phyloP scores from a whole-genome alignment of 2,113 vertebrate genomes.

The Channa argus region DNA sequence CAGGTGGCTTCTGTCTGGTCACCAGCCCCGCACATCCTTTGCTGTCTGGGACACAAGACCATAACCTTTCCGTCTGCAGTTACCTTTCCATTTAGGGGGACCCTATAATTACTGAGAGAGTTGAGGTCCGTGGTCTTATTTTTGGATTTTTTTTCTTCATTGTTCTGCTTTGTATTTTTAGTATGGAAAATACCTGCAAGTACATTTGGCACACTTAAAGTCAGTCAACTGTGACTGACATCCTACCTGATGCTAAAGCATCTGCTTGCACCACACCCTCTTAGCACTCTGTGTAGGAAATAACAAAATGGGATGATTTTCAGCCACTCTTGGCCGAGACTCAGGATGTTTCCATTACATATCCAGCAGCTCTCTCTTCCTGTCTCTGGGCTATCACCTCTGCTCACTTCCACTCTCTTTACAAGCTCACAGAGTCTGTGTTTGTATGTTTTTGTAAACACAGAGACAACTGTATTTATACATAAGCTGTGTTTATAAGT shows the following conservation, averaged over 20 bases:
- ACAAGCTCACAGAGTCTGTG: constrained; percentile 1
- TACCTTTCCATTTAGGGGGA: not conserved
- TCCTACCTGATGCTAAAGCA: constrained; percentile 15
- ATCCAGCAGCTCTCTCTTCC: constrained; percentile 64
- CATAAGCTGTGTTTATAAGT: constrained; percentile 13
- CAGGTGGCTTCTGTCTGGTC: constrained; percentile 83
- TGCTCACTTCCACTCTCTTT: constrained; percentile 36
- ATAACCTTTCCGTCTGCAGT: constrained; percentile 2
- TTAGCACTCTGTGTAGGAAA: constrained; percentile 20
- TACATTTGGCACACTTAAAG: not conserved
- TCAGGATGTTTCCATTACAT: constrained; percentile 44
- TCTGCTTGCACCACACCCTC: constrained; percentile 8
- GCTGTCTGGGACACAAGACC: constrained; percentile 68
- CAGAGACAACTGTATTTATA: constrained; percentile 8
- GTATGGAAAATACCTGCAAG: not conserved
- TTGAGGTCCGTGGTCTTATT: not conserved
- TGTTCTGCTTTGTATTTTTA: too few species aligned
- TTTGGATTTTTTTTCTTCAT: not conserved
- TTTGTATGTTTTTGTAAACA: constrained; percentile 37
- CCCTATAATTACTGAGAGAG: not conserved
- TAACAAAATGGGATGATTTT: constrained; percentile 40
- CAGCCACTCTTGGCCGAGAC: constrained; percentile 14
- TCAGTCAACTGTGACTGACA: constrained; percentile 5
- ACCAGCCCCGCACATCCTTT: constrained; percentile 74
- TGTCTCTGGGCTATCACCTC: constrained; percentile 49